Percentiles rank a stretch among this genome's conserved stretches.
Evolutionary conservation across 2,888 invertebrate species (phyloP).

Genomic region (Phengaris alcon): DNA sequence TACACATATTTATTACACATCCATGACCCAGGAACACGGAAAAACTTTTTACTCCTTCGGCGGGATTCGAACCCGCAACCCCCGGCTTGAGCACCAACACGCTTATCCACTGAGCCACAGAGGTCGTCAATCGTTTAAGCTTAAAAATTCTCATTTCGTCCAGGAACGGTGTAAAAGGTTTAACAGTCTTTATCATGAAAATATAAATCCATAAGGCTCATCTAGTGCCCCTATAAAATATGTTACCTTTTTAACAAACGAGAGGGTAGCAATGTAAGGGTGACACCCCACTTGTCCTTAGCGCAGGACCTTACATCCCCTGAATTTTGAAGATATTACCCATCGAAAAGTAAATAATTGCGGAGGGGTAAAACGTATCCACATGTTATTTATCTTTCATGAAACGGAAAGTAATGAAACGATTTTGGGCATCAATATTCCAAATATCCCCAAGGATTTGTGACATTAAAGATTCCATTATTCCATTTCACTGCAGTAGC

Average conservation of each 20-base stretch:
- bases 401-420: constrained; percentile 3
- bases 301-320: constrained; percentile 30
- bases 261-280: constrained; percentile 31
- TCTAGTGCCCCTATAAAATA: constrained; percentile 17
- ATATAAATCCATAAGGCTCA: no score
- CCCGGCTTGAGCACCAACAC: no score
- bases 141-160: no score
- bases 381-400: constrained; percentile 4
- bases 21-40: no score
- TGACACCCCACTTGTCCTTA: constrained; percentile 35
- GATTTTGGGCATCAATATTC: background rate
- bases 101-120: no score
- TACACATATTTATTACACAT: no score
- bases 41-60: no score
- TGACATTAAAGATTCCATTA: background rate
- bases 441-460: background rate
- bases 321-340: constrained; percentile 31
- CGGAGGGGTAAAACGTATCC: constrained; percentile 26
- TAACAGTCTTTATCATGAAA: no score
- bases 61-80: no score
- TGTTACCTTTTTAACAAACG: constrained; percentile 23
- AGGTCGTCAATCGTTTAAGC: no score
- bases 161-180: no score
- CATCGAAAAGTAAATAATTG: constrained; percentile 33
- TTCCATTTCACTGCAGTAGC: background rate